phyloP scores from a whole-genome alignment of 2,797 vertebrate genomes.

The Decapterus maruadsi region DNA sequence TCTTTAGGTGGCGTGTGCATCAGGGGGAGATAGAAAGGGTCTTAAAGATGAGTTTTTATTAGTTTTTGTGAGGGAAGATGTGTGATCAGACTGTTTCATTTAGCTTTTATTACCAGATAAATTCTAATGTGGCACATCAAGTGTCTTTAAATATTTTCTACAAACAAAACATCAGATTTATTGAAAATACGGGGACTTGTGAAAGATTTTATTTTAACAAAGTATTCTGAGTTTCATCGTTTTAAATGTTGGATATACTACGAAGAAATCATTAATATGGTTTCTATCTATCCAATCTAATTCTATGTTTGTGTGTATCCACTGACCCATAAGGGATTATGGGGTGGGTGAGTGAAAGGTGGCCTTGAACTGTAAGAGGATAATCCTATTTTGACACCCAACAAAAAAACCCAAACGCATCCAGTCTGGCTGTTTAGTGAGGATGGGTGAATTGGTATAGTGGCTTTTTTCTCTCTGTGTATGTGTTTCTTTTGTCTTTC shows the following conservation, averaged over 20 bases:
- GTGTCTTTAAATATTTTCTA: neutral
- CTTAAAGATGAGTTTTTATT: neutral
- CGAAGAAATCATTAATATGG: constrained; percentile 11
- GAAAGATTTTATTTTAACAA: constrained; percentile 4
- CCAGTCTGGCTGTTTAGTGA: constrained; percentile 51
- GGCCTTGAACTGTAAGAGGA: constrained; percentile 81
- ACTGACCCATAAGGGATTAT: constrained; percentile 83
- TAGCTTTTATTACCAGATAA: neutral
- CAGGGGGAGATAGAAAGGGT: neutral
- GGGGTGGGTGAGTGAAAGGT: constrained; percentile 75
- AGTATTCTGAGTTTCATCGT: neutral
- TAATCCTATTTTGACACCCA: constrained; percentile 82
- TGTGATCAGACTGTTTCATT: neutral
- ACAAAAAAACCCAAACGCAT: constrained; percentile 71
- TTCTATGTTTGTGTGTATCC: constrained; percentile 74
- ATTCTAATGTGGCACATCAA: neutral
- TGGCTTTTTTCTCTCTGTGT: constrained; percentile 33
- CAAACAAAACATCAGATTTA: neutral
- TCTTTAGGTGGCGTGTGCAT: neutral
- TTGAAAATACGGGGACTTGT: neutral
- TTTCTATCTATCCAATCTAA: constrained; percentile 47
- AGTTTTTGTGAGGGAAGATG: neutral
- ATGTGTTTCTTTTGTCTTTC: constrained; percentile 29
- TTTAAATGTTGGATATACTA: neutral
- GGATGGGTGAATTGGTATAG: constrained; percentile 43